phyloP scores from a whole-genome alignment of 1,140 invertebrate species.

The Trichoplusia ni region DNA sequence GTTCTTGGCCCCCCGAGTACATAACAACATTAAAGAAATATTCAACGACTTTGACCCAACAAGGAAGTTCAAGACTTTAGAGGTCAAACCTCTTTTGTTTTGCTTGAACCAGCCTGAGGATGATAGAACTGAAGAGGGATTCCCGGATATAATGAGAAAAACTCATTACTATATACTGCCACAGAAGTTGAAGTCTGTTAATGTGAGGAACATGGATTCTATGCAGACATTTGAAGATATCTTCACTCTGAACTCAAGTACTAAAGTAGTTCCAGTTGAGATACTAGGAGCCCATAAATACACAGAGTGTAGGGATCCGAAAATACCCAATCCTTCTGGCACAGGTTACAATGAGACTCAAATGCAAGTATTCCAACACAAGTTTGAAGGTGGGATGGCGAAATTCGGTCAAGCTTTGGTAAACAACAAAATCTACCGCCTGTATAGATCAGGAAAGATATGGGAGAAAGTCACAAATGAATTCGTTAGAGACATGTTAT shows the following conservation, averaged over 20 bases:
- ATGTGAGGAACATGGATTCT: slow-evolving; percentile 74
- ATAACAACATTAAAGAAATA: slow-evolving; percentile 75
- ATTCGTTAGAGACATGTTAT: slow-evolving; percentile 71
- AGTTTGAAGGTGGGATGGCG: slow-evolving; percentile 78
- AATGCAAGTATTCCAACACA: slow-evolving; percentile 76
- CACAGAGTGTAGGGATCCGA: slow-evolving; percentile 71
- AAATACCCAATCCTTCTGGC: slow-evolving; percentile 59
- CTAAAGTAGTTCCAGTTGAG: slow-evolving; percentile 54
- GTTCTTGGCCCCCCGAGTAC: slow-evolving; percentile 83
- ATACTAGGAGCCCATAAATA: slow-evolving; percentile 76
- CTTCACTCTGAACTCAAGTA: slow-evolving; percentile 60
- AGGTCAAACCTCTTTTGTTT: slow-evolving; percentile 65
- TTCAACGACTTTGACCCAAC: slow-evolving; percentile 71
- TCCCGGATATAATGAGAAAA: slow-evolving; percentile 77
- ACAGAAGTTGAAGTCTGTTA: slow-evolving; percentile 54
- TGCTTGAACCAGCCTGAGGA: slow-evolving; percentile 78
- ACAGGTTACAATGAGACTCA: slow-evolving; percentile 75
- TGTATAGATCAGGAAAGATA: slow-evolving; percentile 76
- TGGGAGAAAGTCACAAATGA: slow-evolving; percentile 70
- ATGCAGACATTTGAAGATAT: slow-evolving; percentile 74
- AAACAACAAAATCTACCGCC: slow-evolving; percentile 75
- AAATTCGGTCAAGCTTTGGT: slow-evolving; percentile 70
- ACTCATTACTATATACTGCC: slow-evolving; percentile 74
- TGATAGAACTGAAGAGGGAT: slow-evolving; percentile 70
- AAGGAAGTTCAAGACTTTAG: slow-evolving; percentile 59